Conservation (phyloP, 1,140 invertebrate genomes). For the Nasonia longicornis region DNA sequence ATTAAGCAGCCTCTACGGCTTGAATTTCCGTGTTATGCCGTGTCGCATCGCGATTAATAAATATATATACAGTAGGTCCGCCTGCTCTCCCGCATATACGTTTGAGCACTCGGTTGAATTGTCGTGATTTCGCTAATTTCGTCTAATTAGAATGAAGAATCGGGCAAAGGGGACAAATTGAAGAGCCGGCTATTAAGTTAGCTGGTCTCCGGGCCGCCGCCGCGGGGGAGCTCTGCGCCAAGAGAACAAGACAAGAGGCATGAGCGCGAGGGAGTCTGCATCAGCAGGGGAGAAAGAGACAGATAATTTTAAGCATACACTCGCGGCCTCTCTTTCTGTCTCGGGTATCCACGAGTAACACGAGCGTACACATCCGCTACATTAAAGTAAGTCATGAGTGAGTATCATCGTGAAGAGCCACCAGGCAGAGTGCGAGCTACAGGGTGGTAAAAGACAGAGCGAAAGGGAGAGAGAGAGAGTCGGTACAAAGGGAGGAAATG, state of each 20-base stretch:
- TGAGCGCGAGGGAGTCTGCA: not conserved
- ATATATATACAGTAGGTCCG: too few species aligned
- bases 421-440: not conserved
- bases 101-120: not conserved
- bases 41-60: too few species aligned
- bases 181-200: constrained; percentile 31
- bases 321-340: not conserved
- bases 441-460: not conserved
- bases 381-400: constrained; percentile 24
- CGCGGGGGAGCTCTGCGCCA: not conserved
- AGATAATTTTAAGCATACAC: constrained; percentile 24
- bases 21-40: too few species aligned
- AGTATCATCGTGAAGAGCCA: constrained; percentile 3
- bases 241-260: not conserved
- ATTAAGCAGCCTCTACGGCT: too few species aligned
- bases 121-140: constrained; percentile 32
- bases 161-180: constrained; percentile 22
- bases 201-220: not conserved
- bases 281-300: not conserved
- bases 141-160: constrained; percentile 22
- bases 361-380: constrained; percentile 13
- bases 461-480: not conserved
- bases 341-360: not conserved
- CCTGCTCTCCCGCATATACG: not conserved
- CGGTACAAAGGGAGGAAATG: not conserved